These are phyloP conservation scores for Lytechinus variegatus DNA, from an alignment of 35 echinoderm and acorn worm genomes.

Conservation along the genomic window DNA sequence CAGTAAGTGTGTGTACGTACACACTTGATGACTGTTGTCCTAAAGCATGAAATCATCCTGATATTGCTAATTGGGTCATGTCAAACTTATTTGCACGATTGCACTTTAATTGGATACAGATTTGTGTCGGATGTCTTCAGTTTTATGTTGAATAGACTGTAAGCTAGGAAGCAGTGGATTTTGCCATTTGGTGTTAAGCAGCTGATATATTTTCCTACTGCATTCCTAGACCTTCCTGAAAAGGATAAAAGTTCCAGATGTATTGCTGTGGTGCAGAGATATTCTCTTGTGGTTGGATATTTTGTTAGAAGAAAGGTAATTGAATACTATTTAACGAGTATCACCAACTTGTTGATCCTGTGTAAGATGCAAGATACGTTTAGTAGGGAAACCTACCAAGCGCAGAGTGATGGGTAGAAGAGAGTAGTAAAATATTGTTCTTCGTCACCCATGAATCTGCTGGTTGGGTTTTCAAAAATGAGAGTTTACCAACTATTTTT, in stretches of 20 bases:
- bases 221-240: not conserved
- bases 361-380: not conserved
- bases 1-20: too few relatives aligned
- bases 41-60: too few relatives aligned
- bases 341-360: not conserved
- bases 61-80: not conserved
- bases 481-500: too few relatives aligned
- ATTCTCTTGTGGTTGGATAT: not conserved
- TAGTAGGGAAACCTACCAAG: not conserved
- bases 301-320: not conserved
- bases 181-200: not conserved
- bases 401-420: not conserved
- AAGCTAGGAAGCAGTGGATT: not conserved
- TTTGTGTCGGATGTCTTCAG: not conserved
- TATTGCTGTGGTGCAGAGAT: not conserved
- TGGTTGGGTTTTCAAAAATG: too few relatives aligned
- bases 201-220: constrained; percentile 4
- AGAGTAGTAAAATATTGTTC: not conserved
- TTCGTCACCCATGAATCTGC: too few relatives aligned
- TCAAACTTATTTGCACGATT: not conserved
- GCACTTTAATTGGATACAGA: not conserved
- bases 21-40: too few relatives aligned
- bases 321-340: not conserved
- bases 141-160: not conserved
- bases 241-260: not conserved